Percentiles rank a stretch among this genome's conserved stretches.
Conservation (phyloP, 64 coral and sea anemone species). For the Acropora tenuis region DNA sequence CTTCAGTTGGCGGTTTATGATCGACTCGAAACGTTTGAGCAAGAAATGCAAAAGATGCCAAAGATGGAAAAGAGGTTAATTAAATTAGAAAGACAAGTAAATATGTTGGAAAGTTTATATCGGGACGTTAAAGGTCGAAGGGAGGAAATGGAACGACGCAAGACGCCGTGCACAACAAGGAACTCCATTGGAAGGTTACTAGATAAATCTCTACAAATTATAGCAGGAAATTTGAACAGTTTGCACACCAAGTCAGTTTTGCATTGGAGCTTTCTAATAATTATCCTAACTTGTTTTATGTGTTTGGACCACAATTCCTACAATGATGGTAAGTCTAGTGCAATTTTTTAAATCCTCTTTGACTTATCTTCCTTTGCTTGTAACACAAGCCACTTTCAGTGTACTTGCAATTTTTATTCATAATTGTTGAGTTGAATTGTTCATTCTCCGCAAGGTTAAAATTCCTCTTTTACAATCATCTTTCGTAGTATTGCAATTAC, state of each 20-base stretch:
- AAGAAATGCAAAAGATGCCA: neutral
- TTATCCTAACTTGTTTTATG: neutral
- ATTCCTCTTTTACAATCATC: no score
- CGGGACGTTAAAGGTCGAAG: neutral
- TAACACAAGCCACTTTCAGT: no score
- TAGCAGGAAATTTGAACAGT: neutral
- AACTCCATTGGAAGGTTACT: neutral
- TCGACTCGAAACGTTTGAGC: constrained; percentile 26
- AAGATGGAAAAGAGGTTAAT: no score
- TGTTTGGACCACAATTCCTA: constrained; percentile 49
- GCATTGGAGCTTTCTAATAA: neutral
- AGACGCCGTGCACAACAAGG: neutral
- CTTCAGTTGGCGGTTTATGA: constrained; percentile 13
- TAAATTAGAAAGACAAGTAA: neutral
- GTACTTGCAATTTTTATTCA: no score
- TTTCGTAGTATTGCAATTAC: no score
- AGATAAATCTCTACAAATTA: neutral
- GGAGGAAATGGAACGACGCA: neutral
- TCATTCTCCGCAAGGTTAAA: no score
- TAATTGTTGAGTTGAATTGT: no score
- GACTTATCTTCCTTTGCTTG: no score
- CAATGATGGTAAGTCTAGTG: constrained; percentile 48
- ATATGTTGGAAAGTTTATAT: neutral
- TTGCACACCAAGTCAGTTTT: neutral
- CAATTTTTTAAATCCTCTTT: no score